Evolutionary conservation across 2,888 invertebrate species (phyloP), one percentile per base, ranked within the genome.

Genomic region (Apocheima hispidaria): DNA sequence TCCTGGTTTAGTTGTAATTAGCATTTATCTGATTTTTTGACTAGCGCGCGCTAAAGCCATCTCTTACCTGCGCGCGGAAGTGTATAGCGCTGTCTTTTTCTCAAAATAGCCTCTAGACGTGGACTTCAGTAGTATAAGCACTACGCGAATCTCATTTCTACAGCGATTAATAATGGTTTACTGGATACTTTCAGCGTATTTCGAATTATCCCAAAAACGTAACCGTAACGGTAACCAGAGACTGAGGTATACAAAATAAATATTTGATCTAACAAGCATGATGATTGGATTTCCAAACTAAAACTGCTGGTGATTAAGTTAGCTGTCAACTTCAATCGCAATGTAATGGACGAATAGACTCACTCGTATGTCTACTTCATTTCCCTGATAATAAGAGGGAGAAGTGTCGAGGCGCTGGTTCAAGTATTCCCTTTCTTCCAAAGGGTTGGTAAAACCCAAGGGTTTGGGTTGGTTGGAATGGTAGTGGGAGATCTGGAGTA

Each of bases 191-290:
- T 30, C 61, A 56, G 61, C 38, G 30, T 30, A 21, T 35, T 14
- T 18, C 21, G 35, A 49, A 12, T 9, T 10, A 12, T 50, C 36
- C 23, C 33, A 36, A n/a, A n/a, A n/a, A n/a, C n/a, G n/a, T n/a
- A n/a, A n/a, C n/a, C n/a, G 18, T 30, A 21, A 20, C 12, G 16
- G 38, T 56, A 28, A n/a, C 40, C 40, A 48, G 52, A 62, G 36
- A 41, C 20, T 16, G 30, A 62, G 61, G 61, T 62, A 61, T 57
- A 40, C 0, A 70, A 44, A 23, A 51, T 49, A 50, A 58, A 55
- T 55, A 58, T 60, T 55, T 63, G 52, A 60, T 51, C 51, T 68
- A 68, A 70, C 71, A 63, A 58, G 65, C 66, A 72, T 73, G 77
- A 60, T 68, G 67, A 64, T 62, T 51, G 54, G 50, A 41, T 55